phyloP scores from a whole-genome alignment of 2,113 vertebrate genomes.

The Indicator maculatus region DNA sequence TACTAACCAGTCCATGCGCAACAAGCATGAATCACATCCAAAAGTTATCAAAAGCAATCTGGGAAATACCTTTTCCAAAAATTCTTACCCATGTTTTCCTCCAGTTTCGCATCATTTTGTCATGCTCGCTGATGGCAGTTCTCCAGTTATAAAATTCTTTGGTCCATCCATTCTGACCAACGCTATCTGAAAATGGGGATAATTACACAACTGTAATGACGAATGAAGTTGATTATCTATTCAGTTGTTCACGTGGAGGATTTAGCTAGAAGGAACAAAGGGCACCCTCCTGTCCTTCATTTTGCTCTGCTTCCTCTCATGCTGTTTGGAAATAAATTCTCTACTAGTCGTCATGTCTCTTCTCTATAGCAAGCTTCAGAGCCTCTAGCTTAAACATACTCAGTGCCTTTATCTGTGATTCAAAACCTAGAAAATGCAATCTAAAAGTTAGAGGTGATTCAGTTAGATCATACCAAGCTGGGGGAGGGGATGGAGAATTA shows the following conservation, averaged over 20 bases:
- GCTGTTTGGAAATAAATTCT: background rate
- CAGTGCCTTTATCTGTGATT: background rate
- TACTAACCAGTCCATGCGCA: background rate
- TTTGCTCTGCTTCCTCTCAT: background rate
- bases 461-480: background rate
- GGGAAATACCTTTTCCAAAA: background rate
- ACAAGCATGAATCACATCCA: background rate
- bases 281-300: background rate
- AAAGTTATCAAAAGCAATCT: background rate
- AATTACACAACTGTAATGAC: background rate
- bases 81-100: conserved; percentile 85
- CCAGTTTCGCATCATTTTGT: conserved; percentile 87
- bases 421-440: rapidly evolving
- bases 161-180: conserved; percentile 72
- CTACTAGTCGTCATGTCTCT: background rate
- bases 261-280: background rate
- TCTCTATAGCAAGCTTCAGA: background rate
- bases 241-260: background rate
- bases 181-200: conserved; percentile 75
- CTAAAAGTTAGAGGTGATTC: background rate
- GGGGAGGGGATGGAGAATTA: background rate
- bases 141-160: conserved; percentile 86
- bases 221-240: background rate
- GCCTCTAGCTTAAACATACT: background rate
- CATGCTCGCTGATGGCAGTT: conserved; percentile 81